Base-by-base conservation (phyloP, 2,888 invertebrate species). In the Buathra laborator region DNA sequence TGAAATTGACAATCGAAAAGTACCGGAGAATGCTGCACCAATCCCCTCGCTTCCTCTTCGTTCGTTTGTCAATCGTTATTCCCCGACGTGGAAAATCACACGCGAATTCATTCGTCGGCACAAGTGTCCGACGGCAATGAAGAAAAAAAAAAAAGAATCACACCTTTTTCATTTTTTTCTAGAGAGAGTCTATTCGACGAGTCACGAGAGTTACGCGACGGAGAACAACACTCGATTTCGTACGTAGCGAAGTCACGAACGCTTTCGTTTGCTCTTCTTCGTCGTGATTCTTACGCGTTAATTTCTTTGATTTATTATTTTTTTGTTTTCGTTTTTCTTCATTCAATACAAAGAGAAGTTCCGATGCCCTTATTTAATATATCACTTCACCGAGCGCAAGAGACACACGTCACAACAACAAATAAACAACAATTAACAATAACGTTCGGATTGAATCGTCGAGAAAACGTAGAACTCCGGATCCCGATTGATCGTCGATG, bases 391-490 rank as follows among this genome's bases (percentile, higher is more conserved):
- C 59, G 62, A 83, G 74, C 68, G 66, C 44, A 67, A 77, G 72
- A 77, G 75, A 67, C 83, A 75, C 87, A 86, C 86, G 86, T 87
- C 87, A 87, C 87, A 88, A 77, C 82, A 87, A 87, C 87, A 87
- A 87, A 87, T 85, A 87, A 88, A 88, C 83, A 88, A 88, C 87
- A 87, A 88, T 86, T 86, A 88, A 88, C 87, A 88, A 88, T 85
- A 88, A 87, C 87, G 87, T 87, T 86, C 80, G 78, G 85, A 76
- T 59, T 51, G 75, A 37, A 82, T 82, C 85, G 85, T 71, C 78
- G 77, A 68, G 72, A 81, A 77, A 76, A 5, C 75, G 68, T 43
- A 59, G 19, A 82, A 79, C 79, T 67, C 29, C 32, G 51, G 10
- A 32, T 19, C 48, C 68, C 44, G 7, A 51, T 62, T 16, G 72